Conservation (phyloP, 1,140 invertebrate genomes). For the Apis laboriosa region DNA sequence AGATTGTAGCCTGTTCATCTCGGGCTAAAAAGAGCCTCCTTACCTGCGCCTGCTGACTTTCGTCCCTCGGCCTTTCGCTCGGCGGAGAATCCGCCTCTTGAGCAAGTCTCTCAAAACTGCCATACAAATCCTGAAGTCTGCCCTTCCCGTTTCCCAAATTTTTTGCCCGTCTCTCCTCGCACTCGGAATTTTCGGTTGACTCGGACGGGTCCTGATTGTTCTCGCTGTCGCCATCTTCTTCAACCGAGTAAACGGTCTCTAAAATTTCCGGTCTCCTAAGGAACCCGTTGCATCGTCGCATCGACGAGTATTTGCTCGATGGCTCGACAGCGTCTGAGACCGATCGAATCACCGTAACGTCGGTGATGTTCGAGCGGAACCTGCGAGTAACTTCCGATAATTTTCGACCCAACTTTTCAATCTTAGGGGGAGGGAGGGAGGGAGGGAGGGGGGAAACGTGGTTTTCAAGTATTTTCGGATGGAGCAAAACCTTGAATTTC, state of each 20-base stretch:
- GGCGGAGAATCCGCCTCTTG: constrained; percentile 71
- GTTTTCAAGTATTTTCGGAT: too few relatives aligned
- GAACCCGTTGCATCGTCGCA: constrained; percentile 87
- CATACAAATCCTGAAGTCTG: constrained; percentile 77
- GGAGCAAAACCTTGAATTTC: too few relatives aligned
- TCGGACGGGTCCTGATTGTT: constrained; percentile 82
- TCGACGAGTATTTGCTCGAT: constrained; percentile 87
- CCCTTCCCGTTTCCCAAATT: constrained; percentile 70
- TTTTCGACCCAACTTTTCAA: not conserved
- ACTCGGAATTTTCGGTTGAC: constrained; percentile 71
- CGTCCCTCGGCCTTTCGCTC: constrained; percentile 73
- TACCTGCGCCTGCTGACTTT: constrained; percentile 78
- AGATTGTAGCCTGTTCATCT: too few relatives aligned
- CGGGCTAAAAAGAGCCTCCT: not conserved
- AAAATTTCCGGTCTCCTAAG: constrained; percentile 89
- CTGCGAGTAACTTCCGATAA: constrained; percentile 50
- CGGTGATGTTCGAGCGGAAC: constrained; percentile 78
- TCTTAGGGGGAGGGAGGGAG: too few relatives aligned
- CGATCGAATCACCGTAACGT: constrained; percentile 88
- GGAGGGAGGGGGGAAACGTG: too few relatives aligned
- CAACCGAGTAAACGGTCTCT: constrained; percentile 92
- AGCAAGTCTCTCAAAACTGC: constrained; percentile 79
- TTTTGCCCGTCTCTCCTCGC: constrained; percentile 69
- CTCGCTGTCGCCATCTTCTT: constrained; percentile 88
- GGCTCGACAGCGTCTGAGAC: constrained; percentile 91